phyloP scores from a whole-genome alignment of 92 coral and sea anemone species.

The Epizoanthus ramosus region DNA sequence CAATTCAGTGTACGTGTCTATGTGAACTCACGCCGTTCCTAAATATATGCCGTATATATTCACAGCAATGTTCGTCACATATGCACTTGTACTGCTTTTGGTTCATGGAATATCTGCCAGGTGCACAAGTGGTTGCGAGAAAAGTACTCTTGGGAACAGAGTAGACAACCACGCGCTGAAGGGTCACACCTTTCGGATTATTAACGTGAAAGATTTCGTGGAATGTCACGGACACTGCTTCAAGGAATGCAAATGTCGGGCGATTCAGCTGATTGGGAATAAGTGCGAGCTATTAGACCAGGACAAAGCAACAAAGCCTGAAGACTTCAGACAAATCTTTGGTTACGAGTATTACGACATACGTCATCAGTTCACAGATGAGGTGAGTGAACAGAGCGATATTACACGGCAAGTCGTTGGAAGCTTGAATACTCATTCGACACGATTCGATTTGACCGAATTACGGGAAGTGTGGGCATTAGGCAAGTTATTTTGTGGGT shows the following conservation, averaged over 20 bases:
- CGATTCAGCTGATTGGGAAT: neutral
- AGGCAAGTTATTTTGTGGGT: too few species aligned
- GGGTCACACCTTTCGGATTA: neutral
- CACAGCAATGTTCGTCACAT: neutral
- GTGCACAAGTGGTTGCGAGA: neutral
- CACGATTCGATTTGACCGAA: too few species aligned
- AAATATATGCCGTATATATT: neutral
- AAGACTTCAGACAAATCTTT: neutral
- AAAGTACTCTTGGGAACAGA: neutral
- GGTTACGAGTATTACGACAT: constrained; percentile 1
- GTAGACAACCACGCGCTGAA: neutral
- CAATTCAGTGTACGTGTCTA: too few species aligned
- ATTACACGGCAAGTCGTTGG: too few species aligned
- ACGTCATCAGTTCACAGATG: neutral
- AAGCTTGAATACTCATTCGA: too few species aligned
- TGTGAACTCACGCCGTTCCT: too few species aligned
- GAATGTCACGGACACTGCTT: constrained; percentile 1
- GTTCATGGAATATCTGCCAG: neutral
- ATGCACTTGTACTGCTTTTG: neutral
- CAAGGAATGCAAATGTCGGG: neutral
- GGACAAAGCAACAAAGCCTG: neutral
- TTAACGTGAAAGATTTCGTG: neutral
- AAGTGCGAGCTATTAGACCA: neutral
- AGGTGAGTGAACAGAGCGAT: neutral
- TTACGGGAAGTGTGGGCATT: too few species aligned